Base-by-base conservation (phyloP, 30 jellyfish, hydroid and myxozoan species). In the Aurelia sp. region DNA sequence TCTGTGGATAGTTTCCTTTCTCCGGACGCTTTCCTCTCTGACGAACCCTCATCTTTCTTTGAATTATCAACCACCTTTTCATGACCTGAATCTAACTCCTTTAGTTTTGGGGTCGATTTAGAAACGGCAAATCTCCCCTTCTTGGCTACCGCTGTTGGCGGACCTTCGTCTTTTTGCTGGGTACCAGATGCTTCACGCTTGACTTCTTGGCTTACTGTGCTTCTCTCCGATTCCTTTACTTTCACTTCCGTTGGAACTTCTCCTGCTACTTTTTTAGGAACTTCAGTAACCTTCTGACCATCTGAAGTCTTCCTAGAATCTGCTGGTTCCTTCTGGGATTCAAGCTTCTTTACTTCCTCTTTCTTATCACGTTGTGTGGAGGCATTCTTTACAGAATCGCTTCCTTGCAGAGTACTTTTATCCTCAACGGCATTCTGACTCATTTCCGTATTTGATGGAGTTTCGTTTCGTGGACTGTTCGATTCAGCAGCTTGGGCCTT, bases 61-160 rank as follows among this genome's bases (percentile, higher is more conserved):
- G 61, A 69, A 13, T 41, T 30, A 13, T 31, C 52, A 67, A 4
- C 27, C 8, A 1, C 33, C 8, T 69, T 19, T 33, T 22, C 62
- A 0, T 15, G n/a, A 27, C 8, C 20, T 13, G 80, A 16, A 5
- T 66, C 8, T 9, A 21, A 24, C 22, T n/a, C 53, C 7, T 6
- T 8, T 33, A 18, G 51, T 27, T 16, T 30, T 31, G 33, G 60
- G 13, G 35, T 69, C 20, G 66, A 18, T 63, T 78, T 78, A 7
- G 89, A 78, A 21, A 78, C 73, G 22, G 89, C 67, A 63, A 78
- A 78, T 63, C 89, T 63, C 11, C 78, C 89, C 21, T 35, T 65
- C 59, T 30, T 63, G 27, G 71, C 38, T 33, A 17, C 24, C 61
- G 21, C 74, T 9, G 64, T 15, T 2, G 86, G 6, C 71, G 30